phyloP scores from a whole-genome alignment of 2,888 invertebrate species.

The Macrosoma leucophasiata region DNA sequence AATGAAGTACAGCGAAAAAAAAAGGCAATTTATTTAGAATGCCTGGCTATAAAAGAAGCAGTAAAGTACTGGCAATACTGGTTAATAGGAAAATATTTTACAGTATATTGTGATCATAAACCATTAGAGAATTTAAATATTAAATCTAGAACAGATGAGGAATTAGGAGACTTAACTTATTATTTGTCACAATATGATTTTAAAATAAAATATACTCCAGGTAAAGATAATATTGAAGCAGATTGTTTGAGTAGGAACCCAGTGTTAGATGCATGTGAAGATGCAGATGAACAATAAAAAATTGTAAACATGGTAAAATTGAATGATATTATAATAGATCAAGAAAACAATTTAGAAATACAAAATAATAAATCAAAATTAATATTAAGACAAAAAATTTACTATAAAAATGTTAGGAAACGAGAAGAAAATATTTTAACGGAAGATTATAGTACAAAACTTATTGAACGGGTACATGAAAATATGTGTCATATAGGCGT shows the following conservation, averaged over 20 bases:
- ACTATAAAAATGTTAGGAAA: slow-evolving; percentile 7
- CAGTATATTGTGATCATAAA: slow-evolving; percentile 26
- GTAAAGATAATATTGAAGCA: slow-evolving; percentile 7
- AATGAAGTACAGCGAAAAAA: slow-evolving; percentile 17
- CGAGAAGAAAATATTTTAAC: slow-evolving; percentile 23
- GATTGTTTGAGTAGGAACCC: slow-evolving; percentile 2
- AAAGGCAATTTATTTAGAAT: slow-evolving; percentile 21
- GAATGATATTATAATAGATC: background rate
- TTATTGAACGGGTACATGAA: slow-evolving; percentile 23
- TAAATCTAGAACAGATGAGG: too few relatives aligned
- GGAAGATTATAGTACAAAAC: slow-evolving; percentile 22
- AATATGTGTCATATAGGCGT: slow-evolving; percentile 23
- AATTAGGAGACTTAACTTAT: slow-evolving; percentile 1
- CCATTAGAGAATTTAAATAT: slow-evolving; percentile 11
- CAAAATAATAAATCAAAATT: background rate
- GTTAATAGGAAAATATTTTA: slow-evolving; percentile 24
- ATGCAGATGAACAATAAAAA: background rate
- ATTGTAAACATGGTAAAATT: slow-evolving; percentile 2
- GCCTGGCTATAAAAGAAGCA: slow-evolving; percentile 23
- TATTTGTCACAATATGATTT: too few relatives aligned
- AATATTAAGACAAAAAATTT: background rate
- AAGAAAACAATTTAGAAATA: slow-evolving; percentile 1
- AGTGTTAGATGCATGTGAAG: background rate
- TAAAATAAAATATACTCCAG: slow-evolving; percentile 8
- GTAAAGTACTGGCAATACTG: slow-evolving; percentile 26